Base-by-base conservation (phyloP, 1,140 invertebrate genomes). In the Patella vulgata region DNA sequence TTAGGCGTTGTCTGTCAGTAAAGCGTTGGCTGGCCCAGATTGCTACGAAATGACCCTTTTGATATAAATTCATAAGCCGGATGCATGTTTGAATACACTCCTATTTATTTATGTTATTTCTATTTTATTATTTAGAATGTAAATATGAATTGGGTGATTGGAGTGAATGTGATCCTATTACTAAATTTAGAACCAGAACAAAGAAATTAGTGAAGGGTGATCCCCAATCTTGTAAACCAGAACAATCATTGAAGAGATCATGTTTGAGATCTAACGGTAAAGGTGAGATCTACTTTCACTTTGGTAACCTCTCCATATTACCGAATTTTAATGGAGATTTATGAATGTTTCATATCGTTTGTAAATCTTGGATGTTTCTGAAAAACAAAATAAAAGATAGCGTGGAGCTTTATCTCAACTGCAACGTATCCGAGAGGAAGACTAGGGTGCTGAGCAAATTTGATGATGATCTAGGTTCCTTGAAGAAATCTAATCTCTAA, bases 101-200 rank as follows among this genome's bases (percentile, higher is more conserved):
- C 25, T 14, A 54, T 30, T 17, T 21, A 21, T 27, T 54, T 5
- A 40, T 11, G 12, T 25, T 57, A 44, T 57, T 50, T 12, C n/a
- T 47, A 28, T 62, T 56, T 27, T 58, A 17, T 52, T 39, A 14
- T 47, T 31, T 53, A 71, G 72, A 52, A 40, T 77, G 75, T 59
- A 69, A 71, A 36, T 75, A 75, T 58, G 39, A 59, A 6, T 39
- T 66, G 21, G 66, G 70, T 19, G 50, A 60, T 3, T 77, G 75
- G 75, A 60, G 59, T 27, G 59, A 68, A 17, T 77, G 75, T 71
- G 68, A 74, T 46, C 51, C 69, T 1, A 31, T 28, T 2, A 73
- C 68, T 21, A 66, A 75, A 21, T 59, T 59, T 14, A 64, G 73
- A 47, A 62, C 68, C 14, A 58, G 74, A 31, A 59, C 61, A 11